phyloP scores from a whole-genome alignment of 1,140 invertebrate species.

The Zaprionus gabonicus region DNA sequence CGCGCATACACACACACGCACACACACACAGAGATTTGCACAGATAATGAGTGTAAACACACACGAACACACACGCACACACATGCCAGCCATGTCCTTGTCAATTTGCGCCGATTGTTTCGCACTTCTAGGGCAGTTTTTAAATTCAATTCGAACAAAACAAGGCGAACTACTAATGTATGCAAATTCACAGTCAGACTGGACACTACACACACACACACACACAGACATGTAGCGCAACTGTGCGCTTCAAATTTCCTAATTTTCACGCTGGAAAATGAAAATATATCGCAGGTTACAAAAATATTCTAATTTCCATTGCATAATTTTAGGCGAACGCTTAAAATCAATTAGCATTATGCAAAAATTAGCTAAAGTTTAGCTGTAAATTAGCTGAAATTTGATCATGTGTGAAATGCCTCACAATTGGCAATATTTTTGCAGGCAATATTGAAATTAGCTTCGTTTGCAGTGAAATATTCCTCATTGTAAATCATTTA shows the following conservation, averaged over 20 bases:
- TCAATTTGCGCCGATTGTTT: constrained; percentile 15
- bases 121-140: constrained; percentile 25
- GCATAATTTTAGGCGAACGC: background rate
- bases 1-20: background rate
- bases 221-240: too few species aligned
- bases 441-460: too few species aligned
- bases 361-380: background rate
- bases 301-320: background rate
- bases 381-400: background rate
- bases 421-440: too few species aligned
- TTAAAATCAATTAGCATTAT: background rate
- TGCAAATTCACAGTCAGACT: constrained; percentile 8
- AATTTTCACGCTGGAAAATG: too few species aligned
- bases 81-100: background rate
- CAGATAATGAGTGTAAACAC: constrained; percentile 16
- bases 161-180: constrained; percentile 19
- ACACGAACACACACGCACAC: constrained; percentile 19
- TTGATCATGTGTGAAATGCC: background rate
- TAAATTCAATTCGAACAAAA: constrained; percentile 20
- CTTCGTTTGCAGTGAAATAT: too few species aligned
- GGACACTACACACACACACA: background rate
- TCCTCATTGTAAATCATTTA: too few species aligned
- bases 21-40: background rate
- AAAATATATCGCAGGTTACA: background rate
- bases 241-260: too few species aligned